phyloP scores from a whole-genome alignment of 2,797 vertebrate genomes.

The Coendou prehensilis region DNA sequence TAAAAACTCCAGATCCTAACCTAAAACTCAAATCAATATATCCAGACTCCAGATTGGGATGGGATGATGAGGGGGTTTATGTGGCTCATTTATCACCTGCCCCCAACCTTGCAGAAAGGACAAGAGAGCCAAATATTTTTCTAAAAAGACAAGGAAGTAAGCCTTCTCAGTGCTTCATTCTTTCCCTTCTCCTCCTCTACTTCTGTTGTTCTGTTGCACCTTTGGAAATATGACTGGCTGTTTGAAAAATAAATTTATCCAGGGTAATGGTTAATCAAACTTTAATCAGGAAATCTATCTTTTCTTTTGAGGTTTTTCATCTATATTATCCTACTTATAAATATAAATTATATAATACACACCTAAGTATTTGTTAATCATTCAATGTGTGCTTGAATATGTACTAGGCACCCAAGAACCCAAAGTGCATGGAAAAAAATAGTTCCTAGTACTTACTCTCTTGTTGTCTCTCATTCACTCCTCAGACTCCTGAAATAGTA shows the following conservation, averaged over 20 bases:
- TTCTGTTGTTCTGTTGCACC: neutral
- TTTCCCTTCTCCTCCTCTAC: neutral
- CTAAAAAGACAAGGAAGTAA: neutral
- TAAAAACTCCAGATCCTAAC: neutral
- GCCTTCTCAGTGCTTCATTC: neutral
- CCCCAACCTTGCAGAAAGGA: neutral
- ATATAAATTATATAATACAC: neutral
- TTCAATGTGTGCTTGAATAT: neutral
- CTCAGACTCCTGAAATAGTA: neutral
- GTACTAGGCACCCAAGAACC: neutral
- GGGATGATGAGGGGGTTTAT: neutral
- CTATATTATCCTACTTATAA: neutral
- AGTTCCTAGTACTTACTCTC: neutral
- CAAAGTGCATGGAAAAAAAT: neutral
- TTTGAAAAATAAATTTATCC: constrained; percentile 33
- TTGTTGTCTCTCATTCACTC: neutral
- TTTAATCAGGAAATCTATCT: neutral
- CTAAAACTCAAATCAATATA: neutral
- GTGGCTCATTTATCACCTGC: neutral
- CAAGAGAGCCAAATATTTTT: neutral
- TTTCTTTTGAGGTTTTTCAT: neutral
- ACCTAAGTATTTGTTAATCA: neutral
- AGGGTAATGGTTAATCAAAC: neutral
- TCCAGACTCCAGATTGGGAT: neutral
- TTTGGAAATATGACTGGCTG: neutral